phyloP scores from a whole-genome alignment of 2,888 invertebrate genomes.

The Perizoma flavofasciatum region DNA sequence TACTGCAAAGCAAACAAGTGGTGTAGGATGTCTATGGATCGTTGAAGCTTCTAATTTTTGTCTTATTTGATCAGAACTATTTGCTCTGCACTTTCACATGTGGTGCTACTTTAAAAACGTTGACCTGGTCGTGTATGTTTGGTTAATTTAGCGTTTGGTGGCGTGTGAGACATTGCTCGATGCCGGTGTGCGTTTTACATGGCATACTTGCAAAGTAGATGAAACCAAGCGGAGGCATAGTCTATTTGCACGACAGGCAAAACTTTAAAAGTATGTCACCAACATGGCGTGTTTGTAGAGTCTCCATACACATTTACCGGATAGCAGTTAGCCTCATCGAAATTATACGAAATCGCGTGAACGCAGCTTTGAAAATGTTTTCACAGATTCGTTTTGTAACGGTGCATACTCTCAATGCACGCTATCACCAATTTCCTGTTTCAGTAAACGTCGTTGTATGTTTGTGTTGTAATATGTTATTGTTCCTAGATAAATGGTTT shows the following conservation, averaged over 20 bases:
- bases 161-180: constrained; percentile 45
- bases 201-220: constrained; percentile 27
- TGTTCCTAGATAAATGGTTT: constrained; percentile 24
- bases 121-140: constrained; percentile 72
- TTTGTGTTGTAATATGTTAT: constrained; percentile 26
- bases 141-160: constrained; percentile 65
- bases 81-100: constrained; percentile 76
- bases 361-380: constrained; percentile 49
- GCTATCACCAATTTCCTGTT: constrained; percentile 39
- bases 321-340: constrained; percentile 45
- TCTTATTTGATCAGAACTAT: constrained; percentile 73
- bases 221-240: constrained; percentile 40
- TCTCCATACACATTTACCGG: constrained; percentile 46
- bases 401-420: constrained; percentile 44
- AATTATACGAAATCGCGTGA: constrained; percentile 55
- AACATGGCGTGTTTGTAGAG: constrained; percentile 60
- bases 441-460: constrained; percentile 25
- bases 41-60: constrained; percentile 63
- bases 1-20: constrained; percentile 39
- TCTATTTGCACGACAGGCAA: constrained; percentile 58
- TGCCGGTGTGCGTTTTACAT: constrained; percentile 39
- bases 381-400: constrained; percentile 49
- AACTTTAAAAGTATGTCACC: constrained; percentile 68
- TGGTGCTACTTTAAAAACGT: constrained; percentile 78
- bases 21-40: constrained; percentile 51